Evolutionary conservation across 1,140 invertebrate genomes (phyloP).

Genomic region (Lycorma delicatula): DNA sequence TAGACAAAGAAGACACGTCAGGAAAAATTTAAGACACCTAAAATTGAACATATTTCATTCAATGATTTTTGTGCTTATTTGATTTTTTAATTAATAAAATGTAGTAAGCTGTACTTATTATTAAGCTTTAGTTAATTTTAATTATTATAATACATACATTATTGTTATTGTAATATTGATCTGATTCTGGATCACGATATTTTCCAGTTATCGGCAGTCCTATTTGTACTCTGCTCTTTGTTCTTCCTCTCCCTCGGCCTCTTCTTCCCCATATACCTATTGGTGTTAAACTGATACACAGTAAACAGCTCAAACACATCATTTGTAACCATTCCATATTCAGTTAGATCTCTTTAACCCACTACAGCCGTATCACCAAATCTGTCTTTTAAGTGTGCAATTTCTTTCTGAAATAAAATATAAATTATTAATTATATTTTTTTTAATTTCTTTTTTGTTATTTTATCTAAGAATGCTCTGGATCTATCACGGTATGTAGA

Average conservation of each 20-base stretch:
- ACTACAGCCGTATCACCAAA: too few species aligned
- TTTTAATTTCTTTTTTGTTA: too few species aligned
- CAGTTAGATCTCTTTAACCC: slow-evolving; percentile 1
- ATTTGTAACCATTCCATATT: neutral
- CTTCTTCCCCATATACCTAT: slow-evolving; percentile 5
- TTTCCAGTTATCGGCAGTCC: slow-evolving; percentile 77
- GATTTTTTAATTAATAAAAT: too few species aligned
- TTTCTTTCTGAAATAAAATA: neutral
- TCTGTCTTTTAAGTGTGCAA: neutral
- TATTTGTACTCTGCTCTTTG: slow-evolving; percentile 69
- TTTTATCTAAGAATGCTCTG: neutral
- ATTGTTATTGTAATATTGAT: slow-evolving; percentile 80
- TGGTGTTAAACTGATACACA: neutral
- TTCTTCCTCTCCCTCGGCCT: slow-evolving; percentile 52
- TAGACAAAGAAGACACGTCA: too few species aligned
- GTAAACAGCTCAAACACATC: slow-evolving; percentile 6
- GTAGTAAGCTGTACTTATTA: too few species aligned
- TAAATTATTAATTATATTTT: neutral
- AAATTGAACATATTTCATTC: too few species aligned
- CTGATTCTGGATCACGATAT: slow-evolving; percentile 74
- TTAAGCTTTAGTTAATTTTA: too few species aligned
- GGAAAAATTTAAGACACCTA: too few species aligned
- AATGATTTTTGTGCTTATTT: too few species aligned
- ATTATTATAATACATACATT: slow-evolving; percentile 51
- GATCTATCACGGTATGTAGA: too few species aligned